A percentile compares a stretch with the other conserved stretches of the same genome.
Evolutionary conservation across 92 coral and sea anemone species (phyloP).

Genomic region (Zoanthus solanderi): DNA sequence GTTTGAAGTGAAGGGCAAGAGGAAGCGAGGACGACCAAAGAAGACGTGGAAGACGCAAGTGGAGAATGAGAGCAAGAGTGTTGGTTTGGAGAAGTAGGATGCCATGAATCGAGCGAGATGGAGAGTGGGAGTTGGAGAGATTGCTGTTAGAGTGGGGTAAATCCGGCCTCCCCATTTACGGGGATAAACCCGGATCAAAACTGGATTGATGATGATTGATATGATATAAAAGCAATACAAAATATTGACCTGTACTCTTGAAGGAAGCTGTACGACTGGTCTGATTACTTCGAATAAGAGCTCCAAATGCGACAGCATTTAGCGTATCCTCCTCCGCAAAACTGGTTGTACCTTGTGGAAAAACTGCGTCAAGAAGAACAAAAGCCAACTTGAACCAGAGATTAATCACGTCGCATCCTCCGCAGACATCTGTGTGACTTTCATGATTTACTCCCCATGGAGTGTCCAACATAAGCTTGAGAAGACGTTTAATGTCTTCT

Average conservation of each 20-base stretch:
- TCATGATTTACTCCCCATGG: constrained; percentile 93
- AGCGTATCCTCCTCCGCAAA: constrained; percentile 67
- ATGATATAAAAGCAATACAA: background rate
- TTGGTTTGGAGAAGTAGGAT: no score
- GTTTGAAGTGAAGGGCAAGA: no score
- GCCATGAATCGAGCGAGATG: no score
- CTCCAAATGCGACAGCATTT: constrained; percentile 69
- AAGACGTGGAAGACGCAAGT: no score
- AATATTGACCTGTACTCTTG: constrained; percentile 75
- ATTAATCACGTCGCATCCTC: constrained; percentile 88
- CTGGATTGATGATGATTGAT: no score
- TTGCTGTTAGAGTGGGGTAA: no score
- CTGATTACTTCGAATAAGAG: constrained; percentile 65
- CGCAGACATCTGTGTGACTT: constrained; percentile 85
- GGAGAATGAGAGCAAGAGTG: no score
- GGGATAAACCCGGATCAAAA: no score
- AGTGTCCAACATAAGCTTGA: constrained; percentile 89
- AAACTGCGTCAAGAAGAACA: constrained; percentile 83
- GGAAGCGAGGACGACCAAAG: no score
- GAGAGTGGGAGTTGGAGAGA: no score
- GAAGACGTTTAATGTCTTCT: constrained; percentile 82
- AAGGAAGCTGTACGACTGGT: constrained; percentile 75
- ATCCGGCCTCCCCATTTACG: no score
- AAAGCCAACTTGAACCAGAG: constrained; percentile 96
- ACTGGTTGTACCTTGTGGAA: constrained; percentile 69